Conservation (phyloP, 2,797 vertebrate genomes). For the Notolabrus celidotus region DNA sequence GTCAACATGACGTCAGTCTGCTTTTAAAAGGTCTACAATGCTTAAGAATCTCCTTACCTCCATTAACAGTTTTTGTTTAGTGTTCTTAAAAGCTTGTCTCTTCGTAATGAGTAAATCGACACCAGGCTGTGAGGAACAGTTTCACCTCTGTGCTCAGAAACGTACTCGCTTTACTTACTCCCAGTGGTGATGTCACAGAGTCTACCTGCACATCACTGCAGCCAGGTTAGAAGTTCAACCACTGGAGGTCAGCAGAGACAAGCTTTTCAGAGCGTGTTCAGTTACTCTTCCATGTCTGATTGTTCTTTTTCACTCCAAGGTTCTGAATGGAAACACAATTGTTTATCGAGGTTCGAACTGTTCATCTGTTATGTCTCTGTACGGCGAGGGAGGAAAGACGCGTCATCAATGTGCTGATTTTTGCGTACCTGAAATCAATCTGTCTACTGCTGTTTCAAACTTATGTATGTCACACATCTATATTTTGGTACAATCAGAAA, state of each 20-base stretch:
- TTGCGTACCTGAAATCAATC: constrained; percentile 44
- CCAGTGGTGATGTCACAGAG: constrained; percentile 1
- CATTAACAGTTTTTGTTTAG: constrained; percentile 29
- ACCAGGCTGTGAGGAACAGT: constrained; percentile 8
- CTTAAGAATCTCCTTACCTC: constrained; percentile 40
- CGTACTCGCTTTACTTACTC: not conserved
- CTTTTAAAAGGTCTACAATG: not conserved
- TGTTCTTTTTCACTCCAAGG: constrained; percentile 9
- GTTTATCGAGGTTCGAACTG: not conserved
- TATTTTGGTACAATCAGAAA: constrained; percentile 65
- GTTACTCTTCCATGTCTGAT: not conserved
- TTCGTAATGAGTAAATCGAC: not conserved
- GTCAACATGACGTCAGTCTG: too few relatives aligned
- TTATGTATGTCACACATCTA: constrained; percentile 58
- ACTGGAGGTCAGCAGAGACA: constrained; percentile 23
- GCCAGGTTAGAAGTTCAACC: constrained; percentile 15
- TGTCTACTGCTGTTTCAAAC: constrained; percentile 60
- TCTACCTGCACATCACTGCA: not conserved
- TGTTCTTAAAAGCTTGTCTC: constrained; percentile 29
- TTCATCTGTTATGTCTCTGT: constrained; percentile 21
- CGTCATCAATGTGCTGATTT: constrained; percentile 6
- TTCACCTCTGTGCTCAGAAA: constrained; percentile 7
- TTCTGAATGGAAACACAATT: constrained; percentile 39
- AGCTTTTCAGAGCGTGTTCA: not conserved
- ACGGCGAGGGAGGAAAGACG: not conserved